These are phyloP conservation scores for Pomacea maculata DNA, from an alignment of 1,140 invertebrate species.

Conservation along the genomic window DNA sequence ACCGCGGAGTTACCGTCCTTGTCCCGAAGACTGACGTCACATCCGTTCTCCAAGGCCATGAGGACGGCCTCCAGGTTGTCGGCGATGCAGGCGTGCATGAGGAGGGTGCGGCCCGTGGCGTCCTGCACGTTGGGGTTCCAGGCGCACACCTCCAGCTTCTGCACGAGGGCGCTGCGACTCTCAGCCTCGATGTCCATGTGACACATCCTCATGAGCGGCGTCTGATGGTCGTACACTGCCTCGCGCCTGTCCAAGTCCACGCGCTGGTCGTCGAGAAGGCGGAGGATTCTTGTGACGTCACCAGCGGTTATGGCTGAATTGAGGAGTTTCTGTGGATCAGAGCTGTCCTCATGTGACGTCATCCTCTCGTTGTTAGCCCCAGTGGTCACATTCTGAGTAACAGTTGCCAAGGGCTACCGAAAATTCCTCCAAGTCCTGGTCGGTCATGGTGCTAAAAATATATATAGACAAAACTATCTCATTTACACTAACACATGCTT, in stretches of 20 bases:
- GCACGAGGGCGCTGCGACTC: slow-evolving; percentile 13
- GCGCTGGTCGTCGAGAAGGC: slow-evolving; percentile 23
- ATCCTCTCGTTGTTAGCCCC: no score
- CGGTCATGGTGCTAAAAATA: no score
- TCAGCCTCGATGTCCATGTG: slow-evolving; percentile 23
- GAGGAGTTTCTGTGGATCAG: background rate
- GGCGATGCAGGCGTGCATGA: slow-evolving; percentile 45
- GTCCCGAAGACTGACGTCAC: slow-evolving; percentile 29
- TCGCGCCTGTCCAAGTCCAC: slow-evolving; percentile 40
- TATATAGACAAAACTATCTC: no score
- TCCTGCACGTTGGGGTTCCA: slow-evolving; percentile 38
- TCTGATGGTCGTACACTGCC: slow-evolving; percentile 32
- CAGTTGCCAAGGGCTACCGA: no score
- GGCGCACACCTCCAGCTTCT: slow-evolving; percentile 20
- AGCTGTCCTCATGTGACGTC: no score
- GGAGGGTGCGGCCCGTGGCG: slow-evolving; percentile 32
- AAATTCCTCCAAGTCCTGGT: no score
- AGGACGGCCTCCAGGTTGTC: slow-evolving; percentile 23
- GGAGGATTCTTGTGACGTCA: slow-evolving; percentile 25
- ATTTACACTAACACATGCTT: no score
- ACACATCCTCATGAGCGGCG: slow-evolving; percentile 38
- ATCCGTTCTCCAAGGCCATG: slow-evolving; percentile 30
- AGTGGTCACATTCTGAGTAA: no score
- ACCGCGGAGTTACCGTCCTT: slow-evolving; percentile 40
- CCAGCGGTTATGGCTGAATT: background rate